Evolutionary conservation across 2,888 invertebrate species (phyloP).

Genomic region (Euspilapteryx auroguttella): DNA sequence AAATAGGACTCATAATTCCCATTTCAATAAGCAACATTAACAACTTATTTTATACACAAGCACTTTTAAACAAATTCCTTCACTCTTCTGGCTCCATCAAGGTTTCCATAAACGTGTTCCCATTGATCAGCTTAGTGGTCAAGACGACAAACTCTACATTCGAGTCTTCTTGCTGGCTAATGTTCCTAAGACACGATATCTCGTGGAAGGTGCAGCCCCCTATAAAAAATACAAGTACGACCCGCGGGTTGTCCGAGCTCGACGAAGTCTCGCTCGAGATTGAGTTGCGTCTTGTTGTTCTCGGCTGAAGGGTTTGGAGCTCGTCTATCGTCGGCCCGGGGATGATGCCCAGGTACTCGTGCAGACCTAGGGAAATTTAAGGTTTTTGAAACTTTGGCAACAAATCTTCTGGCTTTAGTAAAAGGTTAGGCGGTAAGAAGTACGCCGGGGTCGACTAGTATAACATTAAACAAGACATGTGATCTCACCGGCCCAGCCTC

Average conservation of each 20-base stretch:
- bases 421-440: too few species aligned
- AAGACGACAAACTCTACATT: conserved; percentile 88
- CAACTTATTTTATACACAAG: too few species aligned
- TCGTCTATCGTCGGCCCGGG: conserved; percentile 79
- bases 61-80: too few species aligned
- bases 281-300: conserved; percentile 58
- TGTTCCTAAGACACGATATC: conserved; percentile 73
- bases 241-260: conserved; percentile 61
- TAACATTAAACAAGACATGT: too few species aligned
- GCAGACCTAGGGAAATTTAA: conserved; percentile 66
- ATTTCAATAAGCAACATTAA: too few species aligned
- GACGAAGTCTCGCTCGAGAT: conserved; percentile 62
- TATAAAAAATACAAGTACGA: conserved; percentile 91
- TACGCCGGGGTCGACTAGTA: too few species aligned
- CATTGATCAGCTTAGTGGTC: conserved; percentile 92
- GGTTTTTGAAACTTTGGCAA: too few species aligned
- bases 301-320: conserved; percentile 61
- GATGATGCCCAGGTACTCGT: conserved; percentile 79
- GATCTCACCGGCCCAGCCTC: conserved; percentile 67
- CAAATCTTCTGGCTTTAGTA: too few species aligned
- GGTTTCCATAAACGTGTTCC: conserved; percentile 79
- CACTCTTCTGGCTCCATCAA: too few species aligned
- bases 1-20: too few species aligned
- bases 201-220: conserved; percentile 98
- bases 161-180: conserved; percentile 76